A percentile compares a stretch with the other conserved stretches of the same genome.
These are phyloP conservation scores for Harpalus rubripes DNA, from an alignment of 2,888 invertebrate species.

Conservation along the genomic window DNA sequence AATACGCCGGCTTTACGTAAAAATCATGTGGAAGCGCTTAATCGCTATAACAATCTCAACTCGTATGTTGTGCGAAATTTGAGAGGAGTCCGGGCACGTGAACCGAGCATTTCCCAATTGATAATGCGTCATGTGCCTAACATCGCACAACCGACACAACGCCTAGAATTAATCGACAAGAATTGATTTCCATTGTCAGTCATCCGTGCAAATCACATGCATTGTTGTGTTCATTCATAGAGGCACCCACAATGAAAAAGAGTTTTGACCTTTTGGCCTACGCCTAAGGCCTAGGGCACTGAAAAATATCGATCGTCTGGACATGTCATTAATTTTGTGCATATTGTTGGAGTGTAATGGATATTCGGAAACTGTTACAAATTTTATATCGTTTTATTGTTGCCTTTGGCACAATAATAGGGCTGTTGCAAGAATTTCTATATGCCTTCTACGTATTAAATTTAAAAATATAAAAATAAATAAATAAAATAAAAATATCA, in stretches of 20 bases:
- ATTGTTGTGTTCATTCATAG: background rate
- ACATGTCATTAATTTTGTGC: too few relatives aligned
- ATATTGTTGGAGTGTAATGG: too few relatives aligned
- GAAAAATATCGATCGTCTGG: too few relatives aligned
- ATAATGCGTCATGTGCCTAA: slow-evolving; percentile 23
- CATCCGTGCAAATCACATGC: background rate
- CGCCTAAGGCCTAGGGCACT: too few relatives aligned
- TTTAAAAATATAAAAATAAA: too few relatives aligned
- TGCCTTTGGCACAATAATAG: too few relatives aligned
- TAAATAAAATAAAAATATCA: too few relatives aligned
- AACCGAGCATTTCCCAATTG: slow-evolving; percentile 14
- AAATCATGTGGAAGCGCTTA: slow-evolving; percentile 57
- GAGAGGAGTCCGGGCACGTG: slow-evolving; percentile 35
- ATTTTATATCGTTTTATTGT: too few relatives aligned
- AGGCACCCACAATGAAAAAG: background rate
- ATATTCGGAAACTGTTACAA: too few relatives aligned
- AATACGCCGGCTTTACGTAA: slow-evolving; percentile 41
- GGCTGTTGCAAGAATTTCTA: too few relatives aligned
- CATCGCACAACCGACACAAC: slow-evolving; percentile 8
- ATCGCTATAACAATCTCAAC: slow-evolving; percentile 29
- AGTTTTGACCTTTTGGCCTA: background rate
- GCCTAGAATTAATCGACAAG: background rate
- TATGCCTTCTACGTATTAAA: too few relatives aligned
- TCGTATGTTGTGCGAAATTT: slow-evolving; percentile 24
- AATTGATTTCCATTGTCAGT: background rate